phyloP scores from a whole-genome alignment of 1,140 invertebrate genomes.

The Semibalanus balanoides region DNA sequence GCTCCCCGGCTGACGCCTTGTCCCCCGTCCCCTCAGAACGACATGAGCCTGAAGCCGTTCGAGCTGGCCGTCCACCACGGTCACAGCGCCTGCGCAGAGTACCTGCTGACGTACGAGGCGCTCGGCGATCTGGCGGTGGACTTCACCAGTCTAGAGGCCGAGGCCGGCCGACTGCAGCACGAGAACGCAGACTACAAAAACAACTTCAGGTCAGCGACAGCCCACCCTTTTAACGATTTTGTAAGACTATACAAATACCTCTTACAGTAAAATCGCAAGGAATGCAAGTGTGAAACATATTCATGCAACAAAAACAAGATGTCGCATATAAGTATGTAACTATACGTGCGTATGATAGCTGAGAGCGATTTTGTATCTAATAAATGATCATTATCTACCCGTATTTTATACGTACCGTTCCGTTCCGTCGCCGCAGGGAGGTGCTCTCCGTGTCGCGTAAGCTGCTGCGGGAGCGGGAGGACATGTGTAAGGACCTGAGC shows the following conservation, averaged over 20 bases:
- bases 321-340: too few relatives aligned
- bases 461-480: constrained; percentile 26
- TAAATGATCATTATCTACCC: too few relatives aligned
- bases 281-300: too few relatives aligned
- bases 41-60: constrained; percentile 21
- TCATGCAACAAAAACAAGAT: too few relatives aligned
- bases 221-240: too few relatives aligned
- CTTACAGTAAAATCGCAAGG: too few relatives aligned
- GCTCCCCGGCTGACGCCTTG: too few relatives aligned
- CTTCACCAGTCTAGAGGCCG: constrained; percentile 1
- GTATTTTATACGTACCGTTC: too few relatives aligned
- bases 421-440: constrained; percentile 17
- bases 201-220: not conserved
- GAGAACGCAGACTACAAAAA: constrained; percentile 3
- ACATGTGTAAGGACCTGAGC: constrained; percentile 23
- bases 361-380: too few relatives aligned
- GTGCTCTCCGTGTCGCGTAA: constrained; percentile 24
- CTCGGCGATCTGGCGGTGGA: constrained; percentile 3
- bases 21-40: constrained; percentile 15
- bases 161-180: not conserved
- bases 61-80: constrained; percentile 19
- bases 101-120: constrained; percentile 12
- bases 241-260: too few relatives aligned
- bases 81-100: constrained; percentile 20
- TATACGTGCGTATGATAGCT: too few relatives aligned